Evolutionary conservation across 2,113 vertebrate species (phyloP).

Genomic region (Bubo scandiacus): DNA sequence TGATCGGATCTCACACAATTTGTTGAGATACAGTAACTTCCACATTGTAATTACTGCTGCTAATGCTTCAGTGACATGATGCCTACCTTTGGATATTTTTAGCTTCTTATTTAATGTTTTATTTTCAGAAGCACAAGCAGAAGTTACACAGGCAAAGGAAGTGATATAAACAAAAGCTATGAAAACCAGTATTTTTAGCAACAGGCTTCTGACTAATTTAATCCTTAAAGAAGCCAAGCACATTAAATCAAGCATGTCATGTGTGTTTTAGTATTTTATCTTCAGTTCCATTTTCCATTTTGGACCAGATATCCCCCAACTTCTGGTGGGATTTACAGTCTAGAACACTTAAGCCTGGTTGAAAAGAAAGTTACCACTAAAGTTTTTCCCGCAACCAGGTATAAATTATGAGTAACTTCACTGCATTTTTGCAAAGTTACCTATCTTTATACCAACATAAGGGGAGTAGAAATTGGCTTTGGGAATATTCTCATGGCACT

Average conservation of each 20-base stretch:
- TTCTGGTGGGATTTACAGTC: background rate
- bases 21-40: background rate
- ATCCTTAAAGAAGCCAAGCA: background rate
- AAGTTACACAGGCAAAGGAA: background rate
- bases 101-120: background rate
- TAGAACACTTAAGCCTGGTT: background rate
- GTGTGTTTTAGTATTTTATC: background rate
- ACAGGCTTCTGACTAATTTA: background rate
- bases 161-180: background rate
- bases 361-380: background rate
- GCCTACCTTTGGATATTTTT: background rate
- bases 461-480: background rate
- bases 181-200: background rate
- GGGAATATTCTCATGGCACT: background rate
- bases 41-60: background rate
- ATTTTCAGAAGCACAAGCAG: background rate
- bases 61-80: background rate
- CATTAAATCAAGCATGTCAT: background rate
- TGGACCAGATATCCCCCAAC: background rate
- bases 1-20: background rate
- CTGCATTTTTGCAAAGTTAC: background rate
- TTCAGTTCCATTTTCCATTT: background rate
- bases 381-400: background rate
- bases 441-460: background rate
- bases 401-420: background rate